These are phyloP conservation scores for Lasaia peninsularis DNA, from an alignment of 1,140 invertebrate genomes.

Conservation along the genomic window DNA sequence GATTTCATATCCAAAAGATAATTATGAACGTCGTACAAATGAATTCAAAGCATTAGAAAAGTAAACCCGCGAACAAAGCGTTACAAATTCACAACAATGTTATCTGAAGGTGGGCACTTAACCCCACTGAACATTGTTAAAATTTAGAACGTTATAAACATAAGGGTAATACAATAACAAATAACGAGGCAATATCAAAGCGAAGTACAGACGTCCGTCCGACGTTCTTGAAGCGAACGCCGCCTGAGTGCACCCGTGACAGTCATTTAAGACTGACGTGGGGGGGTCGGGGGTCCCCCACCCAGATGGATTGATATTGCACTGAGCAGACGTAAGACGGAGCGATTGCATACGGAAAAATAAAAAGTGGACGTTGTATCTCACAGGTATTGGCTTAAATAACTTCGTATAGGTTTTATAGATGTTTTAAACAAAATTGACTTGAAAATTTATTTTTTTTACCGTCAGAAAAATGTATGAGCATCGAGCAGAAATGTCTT, in stretches of 20 bases:
- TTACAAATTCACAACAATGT: neutral
- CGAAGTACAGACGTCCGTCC: conserved; percentile 50
- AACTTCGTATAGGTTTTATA: neutral
- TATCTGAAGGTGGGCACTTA: neutral
- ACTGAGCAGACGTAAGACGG: conserved; percentile 65
- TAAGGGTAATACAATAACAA: conserved; percentile 55
- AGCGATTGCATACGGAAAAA: conserved; percentile 59
- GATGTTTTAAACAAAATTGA: neutral
- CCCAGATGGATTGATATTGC: conserved; percentile 75
- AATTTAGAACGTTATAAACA: conserved; percentile 37
- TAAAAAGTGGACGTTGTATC: conserved; percentile 28
- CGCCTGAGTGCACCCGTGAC: conserved; percentile 67
- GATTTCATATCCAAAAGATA: too few species aligned
- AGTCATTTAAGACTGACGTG: conserved; percentile 74
- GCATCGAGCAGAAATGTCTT: too few species aligned
- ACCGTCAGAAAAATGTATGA: too few species aligned
- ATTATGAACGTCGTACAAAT: too few species aligned
- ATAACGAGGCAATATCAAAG: conserved; percentile 62
- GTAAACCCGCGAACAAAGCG: neutral
- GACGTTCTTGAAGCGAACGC: conserved; percentile 54
- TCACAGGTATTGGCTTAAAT: conserved; percentile 22
- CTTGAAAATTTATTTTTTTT: too few species aligned
- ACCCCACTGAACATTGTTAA: conserved; percentile 26
- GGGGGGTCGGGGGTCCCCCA: conserved; percentile 40
- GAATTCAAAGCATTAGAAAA: too few species aligned